These are phyloP conservation scores for Lomographa bimaculata DNA, from an alignment of 2,888 invertebrate genomes.

Conservation along the genomic window DNA sequence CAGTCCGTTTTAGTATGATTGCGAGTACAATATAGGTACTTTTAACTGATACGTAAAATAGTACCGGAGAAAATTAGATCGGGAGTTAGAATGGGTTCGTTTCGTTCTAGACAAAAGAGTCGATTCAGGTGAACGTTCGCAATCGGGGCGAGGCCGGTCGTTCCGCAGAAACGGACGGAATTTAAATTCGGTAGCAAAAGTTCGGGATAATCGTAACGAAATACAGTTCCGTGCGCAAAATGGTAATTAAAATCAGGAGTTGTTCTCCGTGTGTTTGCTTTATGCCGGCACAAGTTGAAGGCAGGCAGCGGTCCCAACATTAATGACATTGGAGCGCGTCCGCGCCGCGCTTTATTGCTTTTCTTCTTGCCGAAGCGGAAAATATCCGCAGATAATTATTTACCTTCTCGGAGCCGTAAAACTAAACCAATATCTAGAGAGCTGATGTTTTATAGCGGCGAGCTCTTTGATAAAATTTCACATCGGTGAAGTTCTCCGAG, in stretches of 20 bases:
- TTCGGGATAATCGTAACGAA: constrained; percentile 14
- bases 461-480: constrained; percentile 21
- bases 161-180: constrained; percentile 1
- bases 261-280: constrained; percentile 13
- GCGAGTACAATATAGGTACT: constrained; percentile 23
- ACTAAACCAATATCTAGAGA: constrained; percentile 17
- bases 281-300: no score
- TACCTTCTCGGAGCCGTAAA: constrained; percentile 16
- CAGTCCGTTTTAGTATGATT: constrained; percentile 29
- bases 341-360: constrained; percentile 24
- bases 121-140: constrained; percentile 10
- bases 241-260: constrained; percentile 30
- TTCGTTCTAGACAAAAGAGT: constrained; percentile 16
- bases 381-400: constrained; percentile 28
- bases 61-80: constrained; percentile 20
- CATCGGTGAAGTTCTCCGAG: constrained; percentile 13
- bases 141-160: constrained; percentile 6
- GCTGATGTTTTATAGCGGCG: constrained; percentile 19
- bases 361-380: constrained; percentile 14
- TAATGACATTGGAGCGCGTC: constrained; percentile 19
- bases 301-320: constrained; percentile 1
- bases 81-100: constrained; percentile 16
- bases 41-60: constrained; percentile 26
- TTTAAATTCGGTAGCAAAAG: constrained; percentile 7
- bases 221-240: constrained; percentile 24